Conservation (phyloP, 2,888 invertebrate genomes). For the Rhamphomyia laevipes region DNA sequence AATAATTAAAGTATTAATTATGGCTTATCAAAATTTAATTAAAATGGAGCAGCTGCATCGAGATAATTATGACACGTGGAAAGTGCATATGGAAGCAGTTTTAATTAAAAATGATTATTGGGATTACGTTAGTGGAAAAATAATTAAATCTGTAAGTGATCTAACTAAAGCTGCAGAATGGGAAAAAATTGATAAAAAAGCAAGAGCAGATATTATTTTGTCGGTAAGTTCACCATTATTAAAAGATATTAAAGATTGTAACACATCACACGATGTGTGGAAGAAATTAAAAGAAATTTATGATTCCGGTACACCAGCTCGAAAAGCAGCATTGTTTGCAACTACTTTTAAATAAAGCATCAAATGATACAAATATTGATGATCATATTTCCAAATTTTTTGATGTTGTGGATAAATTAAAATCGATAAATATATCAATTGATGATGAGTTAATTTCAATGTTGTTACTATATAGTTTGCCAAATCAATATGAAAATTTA, state of each 20-base stretch:
- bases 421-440: constrained; percentile 6
- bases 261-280: constrained; percentile 8
- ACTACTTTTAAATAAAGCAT: constrained; percentile 5
- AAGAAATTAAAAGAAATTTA: constrained; percentile 7
- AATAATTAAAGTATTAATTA: too few relatives aligned
- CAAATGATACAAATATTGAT: constrained; percentile 8
- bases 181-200: constrained; percentile 10
- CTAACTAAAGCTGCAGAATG: background rate
- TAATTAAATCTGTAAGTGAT: background rate
- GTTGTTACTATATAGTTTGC: constrained; percentile 10
- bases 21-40: too few relatives aligned
- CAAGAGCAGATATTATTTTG: constrained; percentile 11
- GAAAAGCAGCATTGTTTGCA: constrained; percentile 12
- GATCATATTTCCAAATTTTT: constrained; percentile 8
- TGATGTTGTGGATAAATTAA: constrained; percentile 7
- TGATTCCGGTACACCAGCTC: constrained; percentile 8
- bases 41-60: background rate
- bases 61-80: constrained; percentile 2
- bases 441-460: constrained; percentile 8
- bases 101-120: constrained; percentile 1
- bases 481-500: background rate
- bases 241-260: constrained; percentile 10
- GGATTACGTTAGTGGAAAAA: constrained; percentile 3
- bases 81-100: constrained; percentile 1
- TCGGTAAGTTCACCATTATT: constrained; percentile 10